These are phyloP conservation scores for Schrankia costaestrigalis DNA, from an alignment of 2,888 invertebrate species.

Conservation along the genomic window DNA sequence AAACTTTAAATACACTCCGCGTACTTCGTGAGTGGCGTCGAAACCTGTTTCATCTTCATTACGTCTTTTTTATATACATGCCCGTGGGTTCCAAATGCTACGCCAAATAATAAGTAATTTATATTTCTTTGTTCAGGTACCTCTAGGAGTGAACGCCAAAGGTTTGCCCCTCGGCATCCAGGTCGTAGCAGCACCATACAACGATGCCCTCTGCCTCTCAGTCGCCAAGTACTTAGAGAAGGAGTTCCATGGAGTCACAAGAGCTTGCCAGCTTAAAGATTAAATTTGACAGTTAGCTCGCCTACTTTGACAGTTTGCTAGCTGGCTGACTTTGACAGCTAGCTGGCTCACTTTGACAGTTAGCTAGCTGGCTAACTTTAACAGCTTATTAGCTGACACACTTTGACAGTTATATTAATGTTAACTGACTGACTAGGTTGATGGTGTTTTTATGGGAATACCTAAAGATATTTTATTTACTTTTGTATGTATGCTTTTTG, in stretches of 20 bases:
- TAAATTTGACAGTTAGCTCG: not conserved
- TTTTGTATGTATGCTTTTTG: no score
- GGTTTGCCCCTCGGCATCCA: conserved; percentile 92
- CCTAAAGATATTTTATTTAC: no score
- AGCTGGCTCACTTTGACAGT: not conserved
- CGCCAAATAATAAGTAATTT: not conserved
- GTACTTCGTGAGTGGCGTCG: no score
- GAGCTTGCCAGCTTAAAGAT: conserved; percentile 70
- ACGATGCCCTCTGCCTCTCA: conserved; percentile 87
- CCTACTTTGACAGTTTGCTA: not conserved
- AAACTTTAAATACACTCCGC: no score
- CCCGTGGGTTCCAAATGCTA: no score
- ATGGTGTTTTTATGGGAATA: no score
- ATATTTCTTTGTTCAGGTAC: conserved; percentile 74
- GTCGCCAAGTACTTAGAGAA: conserved; percentile 89
- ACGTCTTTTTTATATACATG: no score
- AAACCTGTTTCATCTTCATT: no score
- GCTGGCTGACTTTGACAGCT: not conserved
- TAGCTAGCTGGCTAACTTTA: not conserved
- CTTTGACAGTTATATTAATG: no score
- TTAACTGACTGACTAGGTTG: no score
- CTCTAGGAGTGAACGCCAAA: conserved; percentile 85
- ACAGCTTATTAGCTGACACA: no score
- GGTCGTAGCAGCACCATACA: conserved; percentile 85
- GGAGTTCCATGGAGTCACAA: conserved; percentile 87